Evolutionary conservation across 1,140 invertebrate species (phyloP).

Genomic region (Pogonomyrmex barbatus): DNA sequence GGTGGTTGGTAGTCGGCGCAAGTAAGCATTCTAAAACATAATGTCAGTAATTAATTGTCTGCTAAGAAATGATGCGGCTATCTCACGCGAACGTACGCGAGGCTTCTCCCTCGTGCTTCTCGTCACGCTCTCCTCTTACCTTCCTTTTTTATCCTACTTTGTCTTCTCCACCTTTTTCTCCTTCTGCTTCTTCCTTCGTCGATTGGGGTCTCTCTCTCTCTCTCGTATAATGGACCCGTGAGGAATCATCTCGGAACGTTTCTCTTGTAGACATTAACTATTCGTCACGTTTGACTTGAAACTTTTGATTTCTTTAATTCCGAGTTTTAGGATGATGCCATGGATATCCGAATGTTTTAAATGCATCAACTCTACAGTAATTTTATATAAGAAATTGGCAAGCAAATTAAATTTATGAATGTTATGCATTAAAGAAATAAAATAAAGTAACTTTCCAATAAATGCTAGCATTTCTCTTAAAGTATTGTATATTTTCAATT

Average conservation of each 20-base stretch:
- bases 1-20: constrained; percentile 75
- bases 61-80: constrained; percentile 82
- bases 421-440: background rate
- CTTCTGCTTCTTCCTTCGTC: constrained; percentile 18
- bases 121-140: constrained; percentile 54
- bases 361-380: background rate
- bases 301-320: background rate
- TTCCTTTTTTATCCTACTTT: constrained; percentile 42
- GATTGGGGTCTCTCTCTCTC: background rate
- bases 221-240: background rate
- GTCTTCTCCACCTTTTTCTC: constrained; percentile 29
- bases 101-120: constrained; percentile 48
- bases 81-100: constrained; percentile 81
- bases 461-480: background rate
- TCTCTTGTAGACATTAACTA: background rate
- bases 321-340: background rate
- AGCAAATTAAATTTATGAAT: background rate
- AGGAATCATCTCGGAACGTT: background rate
- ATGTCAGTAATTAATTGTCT: constrained; percentile 84
- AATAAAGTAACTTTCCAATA: background rate
- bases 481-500: background rate
- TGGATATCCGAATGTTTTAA: background rate
- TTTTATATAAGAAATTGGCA: background rate
- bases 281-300: background rate
- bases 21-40: constrained; percentile 81